phyloP scores from a whole-genome alignment of 2,888 invertebrate genomes.

The Melanostoma mellinum region DNA sequence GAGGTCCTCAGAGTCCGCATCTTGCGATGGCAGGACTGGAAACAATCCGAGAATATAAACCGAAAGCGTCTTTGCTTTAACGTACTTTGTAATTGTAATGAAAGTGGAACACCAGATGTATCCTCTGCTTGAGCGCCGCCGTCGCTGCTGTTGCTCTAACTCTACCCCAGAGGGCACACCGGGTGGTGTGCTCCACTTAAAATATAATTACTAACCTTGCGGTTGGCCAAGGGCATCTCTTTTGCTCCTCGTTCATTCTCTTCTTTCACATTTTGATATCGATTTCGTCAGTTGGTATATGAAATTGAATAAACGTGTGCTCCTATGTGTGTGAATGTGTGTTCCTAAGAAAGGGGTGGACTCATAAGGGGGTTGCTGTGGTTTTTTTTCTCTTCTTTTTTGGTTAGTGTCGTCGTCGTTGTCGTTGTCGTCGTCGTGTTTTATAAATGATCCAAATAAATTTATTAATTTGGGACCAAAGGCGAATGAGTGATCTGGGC shows the following conservation, averaged over 20 bases:
- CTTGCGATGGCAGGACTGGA: slow-evolving; percentile 22
- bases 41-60: slow-evolving; percentile 58
- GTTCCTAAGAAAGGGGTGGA: background rate
- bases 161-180: slow-evolving; percentile 15
- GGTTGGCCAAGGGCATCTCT: slow-evolving; percentile 66
- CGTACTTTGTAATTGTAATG: slow-evolving; percentile 57
- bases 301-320: background rate
- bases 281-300: slow-evolving; percentile 47
- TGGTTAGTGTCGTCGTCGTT: background rate
- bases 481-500: slow-evolving; percentile 8
- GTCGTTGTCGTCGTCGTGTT: slow-evolving; percentile 50
- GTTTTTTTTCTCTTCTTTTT: slow-evolving; percentile 1
- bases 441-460: slow-evolving; percentile 61
- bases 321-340: background rate
- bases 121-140: slow-evolving; percentile 11
- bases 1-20: background rate
- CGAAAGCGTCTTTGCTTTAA: slow-evolving; percentile 60
- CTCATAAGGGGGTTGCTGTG: background rate
- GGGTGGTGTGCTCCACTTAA: slow-evolving; percentile 52
- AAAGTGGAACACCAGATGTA: slow-evolving; percentile 65
- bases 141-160: slow-evolving; percentile 18
- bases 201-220: slow-evolving; percentile 68
- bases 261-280: slow-evolving; percentile 28
- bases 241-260: slow-evolving; percentile 8
- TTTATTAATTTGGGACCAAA: slow-evolving; percentile 28